Conservation (phyloP, 2,113 vertebrate species). For the Phalacrocorax pelagicus region DNA sequence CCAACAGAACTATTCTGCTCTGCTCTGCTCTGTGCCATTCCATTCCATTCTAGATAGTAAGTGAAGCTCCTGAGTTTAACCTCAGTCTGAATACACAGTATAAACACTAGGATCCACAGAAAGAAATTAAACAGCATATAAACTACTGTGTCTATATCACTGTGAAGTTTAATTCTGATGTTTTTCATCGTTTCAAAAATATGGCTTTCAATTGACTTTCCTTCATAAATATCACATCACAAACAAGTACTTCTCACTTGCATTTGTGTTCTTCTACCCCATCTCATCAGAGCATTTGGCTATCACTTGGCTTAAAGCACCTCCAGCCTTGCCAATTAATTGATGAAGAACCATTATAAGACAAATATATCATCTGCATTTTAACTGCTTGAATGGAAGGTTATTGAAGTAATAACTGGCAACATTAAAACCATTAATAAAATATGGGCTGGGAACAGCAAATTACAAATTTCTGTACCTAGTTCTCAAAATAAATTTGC, state of each 20-base stretch:
- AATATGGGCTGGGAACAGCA: constrained; percentile 58
- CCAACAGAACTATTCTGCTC: background rate
- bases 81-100: background rate
- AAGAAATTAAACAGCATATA: background rate
- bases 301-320: constrained; percentile 4
- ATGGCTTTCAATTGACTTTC: background rate
- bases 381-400: constrained; percentile 47
- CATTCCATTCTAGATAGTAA: background rate
- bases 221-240: background rate
- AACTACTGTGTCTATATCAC: background rate
- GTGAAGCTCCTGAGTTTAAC: background rate
- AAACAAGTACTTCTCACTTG: background rate
- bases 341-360: constrained; percentile 54
- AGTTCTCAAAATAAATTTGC: constrained; percentile 51
- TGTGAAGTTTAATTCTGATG: background rate
- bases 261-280: background rate
- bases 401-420: constrained; percentile 63
- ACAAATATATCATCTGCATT: constrained; percentile 63
- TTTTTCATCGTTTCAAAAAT: background rate
- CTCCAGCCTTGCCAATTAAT: constrained; percentile 44
- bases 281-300: constrained; percentile 7
- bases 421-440: constrained; percentile 73
- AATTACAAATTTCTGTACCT: constrained; percentile 59
- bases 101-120: background rate
- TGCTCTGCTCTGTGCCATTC: no score